These are phyloP conservation scores for Synchiropus splendidus DNA, from an alignment of 2,113 vertebrate genomes.

Conservation along the genomic window DNA sequence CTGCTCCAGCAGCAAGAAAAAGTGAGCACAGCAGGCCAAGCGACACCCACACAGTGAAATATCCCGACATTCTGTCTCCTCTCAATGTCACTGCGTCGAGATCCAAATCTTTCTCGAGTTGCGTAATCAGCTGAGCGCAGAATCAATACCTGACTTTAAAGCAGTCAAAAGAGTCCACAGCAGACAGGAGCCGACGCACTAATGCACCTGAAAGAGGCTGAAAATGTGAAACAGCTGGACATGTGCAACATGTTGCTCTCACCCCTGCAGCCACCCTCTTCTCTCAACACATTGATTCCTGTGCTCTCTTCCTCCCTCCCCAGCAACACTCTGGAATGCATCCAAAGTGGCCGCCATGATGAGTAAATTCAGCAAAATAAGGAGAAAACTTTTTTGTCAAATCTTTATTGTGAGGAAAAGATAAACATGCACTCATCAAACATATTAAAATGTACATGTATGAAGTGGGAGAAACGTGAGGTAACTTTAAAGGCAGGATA, in stretches of 20 bases:
- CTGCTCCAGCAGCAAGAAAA: slow-evolving; percentile 18
- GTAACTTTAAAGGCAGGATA: slow-evolving; percentile 16
- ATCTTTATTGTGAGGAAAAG: slow-evolving; percentile 38
- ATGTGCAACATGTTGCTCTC: slow-evolving; percentile 30
- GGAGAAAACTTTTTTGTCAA: slow-evolving; percentile 6
- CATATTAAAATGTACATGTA: slow-evolving; percentile 1
- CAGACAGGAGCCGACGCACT: background rate
- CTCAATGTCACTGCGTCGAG: background rate
- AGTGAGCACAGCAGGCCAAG: slow-evolving; percentile 33
- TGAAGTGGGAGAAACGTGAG: slow-evolving; percentile 20
- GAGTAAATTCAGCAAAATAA: too few species aligned
- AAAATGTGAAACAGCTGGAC: slow-evolving; percentile 13
- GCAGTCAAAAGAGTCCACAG: slow-evolving; percentile 1
- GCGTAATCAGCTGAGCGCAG: background rate
- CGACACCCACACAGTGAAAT: slow-evolving; percentile 23
- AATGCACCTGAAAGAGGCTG: slow-evolving; percentile 4
- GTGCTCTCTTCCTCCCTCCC: slow-evolving; percentile 25
- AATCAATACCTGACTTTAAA: slow-evolving; percentile 5
- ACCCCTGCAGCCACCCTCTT: slow-evolving; percentile 3
- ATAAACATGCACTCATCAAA: slow-evolving; percentile 1
- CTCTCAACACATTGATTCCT: slow-evolving; percentile 21
- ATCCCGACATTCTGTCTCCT: slow-evolving; percentile 37
- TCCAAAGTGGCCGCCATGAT: too few species aligned
- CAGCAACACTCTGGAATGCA: slow-evolving; percentile 2
- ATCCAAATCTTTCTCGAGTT: slow-evolving; percentile 4